Percentiles rank a stretch among this genome's conserved stretches.
These are phyloP conservation scores for Spizaetus ornatus DNA, from an alignment of 2,113 vertebrate genomes.

Conservation along the genomic window DNA sequence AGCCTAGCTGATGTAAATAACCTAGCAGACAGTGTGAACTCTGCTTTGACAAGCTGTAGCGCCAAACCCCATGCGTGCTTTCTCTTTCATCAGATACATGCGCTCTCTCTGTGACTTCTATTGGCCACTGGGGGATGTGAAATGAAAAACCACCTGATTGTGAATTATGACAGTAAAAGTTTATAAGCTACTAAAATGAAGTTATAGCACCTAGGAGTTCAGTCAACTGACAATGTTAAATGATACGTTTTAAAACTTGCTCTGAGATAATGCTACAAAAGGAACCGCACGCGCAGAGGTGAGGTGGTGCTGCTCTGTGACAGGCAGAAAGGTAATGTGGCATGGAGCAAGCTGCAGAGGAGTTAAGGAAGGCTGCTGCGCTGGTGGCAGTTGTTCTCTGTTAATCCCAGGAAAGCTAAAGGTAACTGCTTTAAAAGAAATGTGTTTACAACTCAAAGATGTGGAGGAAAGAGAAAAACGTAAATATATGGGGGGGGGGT, in stretches of 20 bases:
- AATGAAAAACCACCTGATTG: slow-evolving; percentile 67
- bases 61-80: background rate
- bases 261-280: background rate
- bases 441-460: background rate
- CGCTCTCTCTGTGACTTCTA: background rate
- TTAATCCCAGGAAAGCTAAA: background rate
- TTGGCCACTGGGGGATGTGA: slow-evolving; percentile 41
- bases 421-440: background rate
- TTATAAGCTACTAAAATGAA: slow-evolving; percentile 77
- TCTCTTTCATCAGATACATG: background rate
- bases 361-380: background rate
- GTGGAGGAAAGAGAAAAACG: background rate
- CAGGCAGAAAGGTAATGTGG: background rate
- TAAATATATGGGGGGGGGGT: background rate
- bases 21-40: background rate
- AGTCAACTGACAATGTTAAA: slow-evolving; percentile 60
- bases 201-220: slow-evolving; percentile 72
- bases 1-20: background rate
- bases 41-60: background rate
- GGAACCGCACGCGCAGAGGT: background rate
- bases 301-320: background rate
- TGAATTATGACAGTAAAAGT: slow-evolving; percentile 75
- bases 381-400: background rate
- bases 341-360: background rate
- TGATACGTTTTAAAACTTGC: slow-evolving; percentile 59